Evolutionary conservation across 2,888 invertebrate species (phyloP).

Genomic region (Ectropis crepuscularia): DNA sequence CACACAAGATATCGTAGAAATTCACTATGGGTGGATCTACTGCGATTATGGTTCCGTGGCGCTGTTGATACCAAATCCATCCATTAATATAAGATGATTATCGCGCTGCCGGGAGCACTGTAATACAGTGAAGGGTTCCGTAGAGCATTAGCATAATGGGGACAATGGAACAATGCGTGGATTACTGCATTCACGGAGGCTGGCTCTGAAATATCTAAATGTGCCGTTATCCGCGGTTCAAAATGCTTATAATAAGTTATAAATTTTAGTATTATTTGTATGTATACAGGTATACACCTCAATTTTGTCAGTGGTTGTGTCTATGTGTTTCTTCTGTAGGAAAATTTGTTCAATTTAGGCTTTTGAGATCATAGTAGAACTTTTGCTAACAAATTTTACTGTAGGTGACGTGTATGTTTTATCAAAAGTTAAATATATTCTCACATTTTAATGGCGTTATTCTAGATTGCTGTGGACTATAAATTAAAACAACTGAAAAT

Average conservation of each 20-base stretch:
- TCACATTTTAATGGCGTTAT: too few species aligned
- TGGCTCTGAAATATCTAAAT: conserved; percentile 20
- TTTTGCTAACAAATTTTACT: too few species aligned
- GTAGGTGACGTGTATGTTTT: too few species aligned
- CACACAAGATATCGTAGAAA: too few species aligned
- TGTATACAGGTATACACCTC: too few species aligned
- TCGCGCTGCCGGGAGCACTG: conserved; percentile 26
- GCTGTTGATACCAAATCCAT: conserved; percentile 20
- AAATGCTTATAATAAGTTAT: conserved; percentile 9
- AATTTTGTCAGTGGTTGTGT: too few species aligned
- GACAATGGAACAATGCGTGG: conserved; percentile 51
- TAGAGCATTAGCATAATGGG: conserved; percentile 36
- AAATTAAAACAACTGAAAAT: too few species aligned
- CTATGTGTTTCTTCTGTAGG: too few species aligned
- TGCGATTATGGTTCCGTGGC: conserved; percentile 11
- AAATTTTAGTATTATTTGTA: neutral
- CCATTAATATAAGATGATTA: conserved; percentile 38
- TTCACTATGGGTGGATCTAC: neutral
- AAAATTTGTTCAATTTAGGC: too few species aligned
- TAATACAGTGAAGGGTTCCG: conserved; percentile 16
- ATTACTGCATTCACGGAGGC: conserved; percentile 45
- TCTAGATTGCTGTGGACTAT: too few species aligned
- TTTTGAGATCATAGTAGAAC: too few species aligned
- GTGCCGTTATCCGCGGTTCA: conserved; percentile 32
- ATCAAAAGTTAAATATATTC: too few species aligned